Evolutionary conservation across 2,888 invertebrate species (phyloP).

Genomic region (Chaitophorus viminalis): DNA sequence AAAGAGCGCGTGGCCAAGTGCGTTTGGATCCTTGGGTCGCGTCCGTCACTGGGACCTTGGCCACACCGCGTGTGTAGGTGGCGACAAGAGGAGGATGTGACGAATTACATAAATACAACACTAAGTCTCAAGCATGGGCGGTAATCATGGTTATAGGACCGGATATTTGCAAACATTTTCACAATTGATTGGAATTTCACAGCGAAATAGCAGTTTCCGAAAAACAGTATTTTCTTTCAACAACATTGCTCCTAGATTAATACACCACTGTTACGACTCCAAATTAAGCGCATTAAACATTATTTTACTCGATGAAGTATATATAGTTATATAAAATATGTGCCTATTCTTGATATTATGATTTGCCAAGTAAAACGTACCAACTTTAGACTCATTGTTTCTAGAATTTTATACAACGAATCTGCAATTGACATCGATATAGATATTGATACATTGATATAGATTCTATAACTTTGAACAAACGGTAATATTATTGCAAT

Average conservation of each 20-base stretch:
- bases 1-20: slow-evolving; percentile 52
- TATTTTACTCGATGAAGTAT: neutral
- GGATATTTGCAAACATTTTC: slow-evolving; percentile 25
- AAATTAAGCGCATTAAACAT: slow-evolving; percentile 2
- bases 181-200: neutral
- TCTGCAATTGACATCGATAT: neutral
- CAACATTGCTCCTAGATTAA: neutral
- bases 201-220: neutral
- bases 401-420: neutral
- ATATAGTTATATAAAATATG: neutral
- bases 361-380: slow-evolving; percentile 20
- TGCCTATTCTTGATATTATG: neutral
- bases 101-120: slow-evolving; percentile 40
- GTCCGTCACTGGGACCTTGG: slow-evolving; percentile 40
- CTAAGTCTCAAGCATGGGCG: slow-evolving; percentile 7
- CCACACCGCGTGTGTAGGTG: slow-evolving; percentile 38
- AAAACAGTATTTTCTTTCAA: neutral
- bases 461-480: too few species aligned
- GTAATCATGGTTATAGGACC: slow-evolving; percentile 34
- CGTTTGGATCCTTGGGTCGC: slow-evolving; percentile 46
- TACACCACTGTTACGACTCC: neutral
- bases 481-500: neutral
- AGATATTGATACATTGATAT: too few species aligned
- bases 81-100: slow-evolving; percentile 7
- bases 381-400: neutral